Conservation (phyloP, 2,113 vertebrate species). For the Callocephalon fimbriatum region DNA sequence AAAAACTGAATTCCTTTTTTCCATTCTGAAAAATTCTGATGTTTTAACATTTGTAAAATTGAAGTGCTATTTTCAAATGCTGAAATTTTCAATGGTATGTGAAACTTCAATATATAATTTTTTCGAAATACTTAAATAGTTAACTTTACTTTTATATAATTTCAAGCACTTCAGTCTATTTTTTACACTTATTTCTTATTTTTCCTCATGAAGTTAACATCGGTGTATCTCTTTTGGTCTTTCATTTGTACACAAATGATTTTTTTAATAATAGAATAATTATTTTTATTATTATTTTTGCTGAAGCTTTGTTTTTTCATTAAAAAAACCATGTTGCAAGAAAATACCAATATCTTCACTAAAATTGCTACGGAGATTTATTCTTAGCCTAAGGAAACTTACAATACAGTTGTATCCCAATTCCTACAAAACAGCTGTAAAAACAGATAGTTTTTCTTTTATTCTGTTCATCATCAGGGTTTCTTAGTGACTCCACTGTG, state of each 20-base stretch:
- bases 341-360: neutral
- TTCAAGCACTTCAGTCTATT: neutral
- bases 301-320: neutral
- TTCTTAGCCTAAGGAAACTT: neutral
- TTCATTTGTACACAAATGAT: neutral
- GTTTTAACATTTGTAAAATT: neutral
- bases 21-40: neutral
- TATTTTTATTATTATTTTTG: neutral
- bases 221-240: neutral
- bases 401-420: neutral
- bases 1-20: neutral
- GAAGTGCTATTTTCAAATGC: neutral
- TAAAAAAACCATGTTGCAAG: neutral
- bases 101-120: neutral
- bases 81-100: neutral
- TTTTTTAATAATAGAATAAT: neutral
- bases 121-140: neutral
- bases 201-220: neutral
- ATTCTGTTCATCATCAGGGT: neutral
- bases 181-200: neutral
- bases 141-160: neutral
- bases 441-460: neutral
- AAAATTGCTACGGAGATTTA: neutral
- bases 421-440: neutral
- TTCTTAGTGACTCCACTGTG: neutral